Base-by-base conservation (phyloP, 2,888 invertebrate species). In the Nemotelus pantherinus region DNA sequence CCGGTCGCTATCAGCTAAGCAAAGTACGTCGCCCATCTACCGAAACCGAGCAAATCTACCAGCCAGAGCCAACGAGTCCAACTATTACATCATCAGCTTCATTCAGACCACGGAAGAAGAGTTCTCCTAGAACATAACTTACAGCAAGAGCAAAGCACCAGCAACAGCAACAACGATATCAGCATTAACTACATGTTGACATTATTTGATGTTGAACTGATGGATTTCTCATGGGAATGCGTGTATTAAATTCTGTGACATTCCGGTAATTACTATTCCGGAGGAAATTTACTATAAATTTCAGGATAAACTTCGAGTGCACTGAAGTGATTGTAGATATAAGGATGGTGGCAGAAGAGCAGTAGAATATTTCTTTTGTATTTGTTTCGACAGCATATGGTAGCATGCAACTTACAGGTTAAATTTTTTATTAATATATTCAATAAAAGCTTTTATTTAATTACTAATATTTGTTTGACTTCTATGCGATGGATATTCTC, bases 231-330 rank as follows among this genome's bases (percentile, higher is more conserved):
- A 68, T 68, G 67, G 50, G 67, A 68, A 47, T 39, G 47, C 50
- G 67, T 68, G 50, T 48, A 48, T 68, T 68, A 68, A 68, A 68
- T 68, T 68, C 67, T n/a, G 25, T 68, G 67, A 68, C 67, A 68
- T 68, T 50, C 67, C 50, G 50, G 67, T 43, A 41, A 68, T 68
- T 68, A 39, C 39, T 9, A 44, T 68, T 68, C 67, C 67, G 67
- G n/a, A 68, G 67, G 50, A 68, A 68, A 68, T 48, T 68, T 50
- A 50, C 67, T 48, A 68, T 68, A 68, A 68, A 68, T 68, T 65
- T 50, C 25, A 50, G 50, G 50, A 25, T 65, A 47, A 65, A 65
- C 41, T 53, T 53, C 25, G 25, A 25, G 25, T 25, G 1, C 25
- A 25, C 25, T 25, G 25, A 25, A 25, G 25, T 25, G 25, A 25